Evolutionary conservation across 1,140 invertebrate genomes (phyloP).

Genomic region (Periplaneta americana): DNA sequence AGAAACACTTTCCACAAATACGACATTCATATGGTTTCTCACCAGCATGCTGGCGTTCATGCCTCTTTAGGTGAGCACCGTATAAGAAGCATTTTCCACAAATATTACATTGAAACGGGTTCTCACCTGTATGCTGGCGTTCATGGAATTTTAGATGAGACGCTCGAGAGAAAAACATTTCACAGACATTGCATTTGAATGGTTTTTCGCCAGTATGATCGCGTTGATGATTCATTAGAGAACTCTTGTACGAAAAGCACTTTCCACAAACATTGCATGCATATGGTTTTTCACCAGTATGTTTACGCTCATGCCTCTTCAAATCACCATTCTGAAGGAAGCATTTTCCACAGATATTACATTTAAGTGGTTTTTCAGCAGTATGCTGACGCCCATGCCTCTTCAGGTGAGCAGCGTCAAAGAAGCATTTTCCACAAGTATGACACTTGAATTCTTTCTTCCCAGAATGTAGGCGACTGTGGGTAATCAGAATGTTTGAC

Average conservation of each 20-base stretch:
- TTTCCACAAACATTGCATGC: slow-evolving; percentile 26
- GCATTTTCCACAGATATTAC: background rate
- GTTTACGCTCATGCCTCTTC: slow-evolving; percentile 40
- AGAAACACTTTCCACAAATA: background rate
- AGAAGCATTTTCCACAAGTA: background rate
- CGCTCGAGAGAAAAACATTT: background rate
- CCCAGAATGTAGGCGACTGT: too few relatives aligned
- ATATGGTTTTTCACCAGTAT: slow-evolving; percentile 61
- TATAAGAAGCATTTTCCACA: background rate
- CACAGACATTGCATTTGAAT: too few relatives aligned
- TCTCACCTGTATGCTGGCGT: too few relatives aligned
- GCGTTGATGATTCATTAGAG: slow-evolving; percentile 5
- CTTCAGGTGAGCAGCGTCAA: background rate
- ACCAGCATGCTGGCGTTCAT: background rate
- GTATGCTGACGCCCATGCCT: background rate
- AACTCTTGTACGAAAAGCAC: slow-evolving; percentile 17
- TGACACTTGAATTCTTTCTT: background rate
- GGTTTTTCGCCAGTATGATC: too few relatives aligned
- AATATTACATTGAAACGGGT: too few relatives aligned
- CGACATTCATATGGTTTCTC: background rate
- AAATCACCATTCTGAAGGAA: background rate
- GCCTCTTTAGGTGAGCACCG: background rate
- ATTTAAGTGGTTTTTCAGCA: background rate
- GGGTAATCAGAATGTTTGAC: too few relatives aligned
- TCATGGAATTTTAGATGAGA: background rate